phyloP scores from a whole-genome alignment of 2,797 vertebrate genomes.

The Phaenicophaeus curvirostris region DNA sequence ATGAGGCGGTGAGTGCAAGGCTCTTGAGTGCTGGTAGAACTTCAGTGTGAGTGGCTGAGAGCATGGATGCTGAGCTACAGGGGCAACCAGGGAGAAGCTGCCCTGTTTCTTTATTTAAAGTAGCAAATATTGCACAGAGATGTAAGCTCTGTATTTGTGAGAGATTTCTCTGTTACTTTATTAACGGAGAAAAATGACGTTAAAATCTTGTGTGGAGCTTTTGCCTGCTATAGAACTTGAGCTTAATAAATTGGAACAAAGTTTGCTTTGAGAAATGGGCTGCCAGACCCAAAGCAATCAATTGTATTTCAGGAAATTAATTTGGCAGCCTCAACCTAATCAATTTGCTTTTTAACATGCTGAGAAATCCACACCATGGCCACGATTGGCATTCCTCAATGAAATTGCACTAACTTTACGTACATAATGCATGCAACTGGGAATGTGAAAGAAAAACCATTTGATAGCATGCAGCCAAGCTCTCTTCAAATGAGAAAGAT shows the following conservation, averaged over 20 bases:
- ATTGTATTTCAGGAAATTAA: neutral
- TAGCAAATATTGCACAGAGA: neutral
- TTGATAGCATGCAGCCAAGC: neutral
- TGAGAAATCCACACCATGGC: neutral
- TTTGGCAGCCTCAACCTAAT: neutral
- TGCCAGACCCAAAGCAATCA: neutral
- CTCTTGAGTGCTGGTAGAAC: rapidly evolving
- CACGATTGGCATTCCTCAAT: neutral
- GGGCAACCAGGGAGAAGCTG: neutral
- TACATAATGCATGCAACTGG: neutral
- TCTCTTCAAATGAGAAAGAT: neutral
- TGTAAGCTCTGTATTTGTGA: neutral
- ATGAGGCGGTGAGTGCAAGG: constrained; percentile 84
- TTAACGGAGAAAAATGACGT: neutral
- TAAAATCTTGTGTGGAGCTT: neutral
- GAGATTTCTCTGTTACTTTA: neutral
- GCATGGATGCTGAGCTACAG: neutral
- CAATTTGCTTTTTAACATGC: neutral
- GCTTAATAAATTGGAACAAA: neutral
- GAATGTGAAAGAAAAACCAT: neutral
- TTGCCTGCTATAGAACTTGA: neutral
- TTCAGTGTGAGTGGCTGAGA: rapidly evolving
- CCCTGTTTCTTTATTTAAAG: neutral
- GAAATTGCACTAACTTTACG: rapidly evolving
- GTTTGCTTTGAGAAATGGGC: neutral